Percentiles rank a stretch among this genome's conserved stretches.
Evolutionary conservation across 1,140 invertebrate species (phyloP).

Genomic region (Steinernema khuongi): DNA sequence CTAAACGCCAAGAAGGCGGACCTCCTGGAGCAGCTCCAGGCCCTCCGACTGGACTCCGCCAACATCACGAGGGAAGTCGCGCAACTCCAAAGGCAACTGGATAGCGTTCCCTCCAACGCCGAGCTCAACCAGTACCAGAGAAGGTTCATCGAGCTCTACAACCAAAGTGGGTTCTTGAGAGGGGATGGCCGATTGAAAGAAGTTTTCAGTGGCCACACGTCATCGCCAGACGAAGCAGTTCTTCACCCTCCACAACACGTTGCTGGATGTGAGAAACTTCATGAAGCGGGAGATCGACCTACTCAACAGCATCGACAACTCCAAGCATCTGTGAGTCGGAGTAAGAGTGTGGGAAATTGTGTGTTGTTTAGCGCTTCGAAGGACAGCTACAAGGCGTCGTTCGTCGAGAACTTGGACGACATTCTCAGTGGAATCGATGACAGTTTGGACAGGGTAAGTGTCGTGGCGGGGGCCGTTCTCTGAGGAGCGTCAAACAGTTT

Average conservation of each 20-base stretch:
- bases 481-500: conserved; percentile 8
- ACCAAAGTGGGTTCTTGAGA: conserved; percentile 70
- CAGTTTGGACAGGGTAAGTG: conserved; percentile 72
- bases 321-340: conserved; percentile 75
- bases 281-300: conserved; percentile 82
- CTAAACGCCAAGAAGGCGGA: not conserved
- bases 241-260: conserved; percentile 87
- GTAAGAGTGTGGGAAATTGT: conserved; percentile 55
- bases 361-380: conserved; percentile 37
- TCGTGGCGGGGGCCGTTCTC: no score
- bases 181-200: no score
- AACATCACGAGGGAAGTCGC: conserved; percentile 77
- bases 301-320: conserved; percentile 87
- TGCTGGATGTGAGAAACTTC: conserved; percentile 86
- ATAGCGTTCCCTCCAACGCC: conserved; percentile 81
- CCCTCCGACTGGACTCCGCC: conserved; percentile 64
- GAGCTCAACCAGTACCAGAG: conserved; percentile 90
- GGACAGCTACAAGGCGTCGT: conserved; percentile 49
- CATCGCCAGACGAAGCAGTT: conserved; percentile 95
- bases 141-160: conserved; percentile 88
- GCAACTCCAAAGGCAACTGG: conserved; percentile 71
- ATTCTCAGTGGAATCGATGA: conserved; percentile 78
- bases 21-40: conserved; percentile 59
- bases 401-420: conserved; percentile 56
- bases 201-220: conserved; percentile 78